Evolutionary conservation across 2,113 vertebrate species (phyloP).

Genomic region (Nettapus auritus): DNA sequence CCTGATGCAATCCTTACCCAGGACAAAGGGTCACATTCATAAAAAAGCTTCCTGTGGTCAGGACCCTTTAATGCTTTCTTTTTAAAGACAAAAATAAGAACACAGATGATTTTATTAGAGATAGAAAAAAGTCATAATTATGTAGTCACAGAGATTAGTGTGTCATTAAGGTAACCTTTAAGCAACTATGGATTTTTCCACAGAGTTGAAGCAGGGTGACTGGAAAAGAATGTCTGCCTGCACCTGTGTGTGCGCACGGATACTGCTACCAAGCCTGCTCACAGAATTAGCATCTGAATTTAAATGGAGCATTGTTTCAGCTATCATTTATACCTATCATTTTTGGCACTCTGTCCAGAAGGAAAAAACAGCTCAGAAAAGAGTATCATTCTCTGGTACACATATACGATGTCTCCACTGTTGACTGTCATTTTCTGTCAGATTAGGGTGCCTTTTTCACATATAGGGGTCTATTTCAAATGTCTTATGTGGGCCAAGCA

Average conservation of each 20-base stretch:
- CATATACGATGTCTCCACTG: not conserved
- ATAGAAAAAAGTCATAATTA: constrained; percentile 50
- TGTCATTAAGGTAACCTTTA: constrained; percentile 45
- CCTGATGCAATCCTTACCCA: constrained; percentile 19
- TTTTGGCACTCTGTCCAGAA: not conserved
- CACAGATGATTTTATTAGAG: constrained; percentile 62
- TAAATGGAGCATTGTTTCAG: not conserved
- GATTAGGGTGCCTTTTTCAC: not conserved
- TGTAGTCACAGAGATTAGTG: not conserved
- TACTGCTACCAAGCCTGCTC: not conserved
- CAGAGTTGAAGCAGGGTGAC: not conserved
- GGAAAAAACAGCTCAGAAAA: not conserved
- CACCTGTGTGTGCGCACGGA: rapidly evolving
- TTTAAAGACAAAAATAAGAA: constrained; percentile 32
- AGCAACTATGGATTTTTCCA: constrained; percentile 19
- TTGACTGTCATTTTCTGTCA: not conserved
- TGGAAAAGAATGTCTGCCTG: not conserved
- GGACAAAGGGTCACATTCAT: constrained; percentile 52
- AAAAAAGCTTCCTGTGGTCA: constrained; percentile 10
- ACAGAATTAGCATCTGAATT: constrained; percentile 4
- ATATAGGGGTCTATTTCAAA: not conserved
- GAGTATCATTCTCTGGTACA: not conserved
- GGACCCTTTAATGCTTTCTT: not conserved
- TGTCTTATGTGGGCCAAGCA: not conserved
- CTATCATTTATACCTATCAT: not conserved